These are phyloP conservation scores for Periophthalmodon schlosseri DNA, from an alignment of 2,113 vertebrate genomes.

Conservation along the genomic window DNA sequence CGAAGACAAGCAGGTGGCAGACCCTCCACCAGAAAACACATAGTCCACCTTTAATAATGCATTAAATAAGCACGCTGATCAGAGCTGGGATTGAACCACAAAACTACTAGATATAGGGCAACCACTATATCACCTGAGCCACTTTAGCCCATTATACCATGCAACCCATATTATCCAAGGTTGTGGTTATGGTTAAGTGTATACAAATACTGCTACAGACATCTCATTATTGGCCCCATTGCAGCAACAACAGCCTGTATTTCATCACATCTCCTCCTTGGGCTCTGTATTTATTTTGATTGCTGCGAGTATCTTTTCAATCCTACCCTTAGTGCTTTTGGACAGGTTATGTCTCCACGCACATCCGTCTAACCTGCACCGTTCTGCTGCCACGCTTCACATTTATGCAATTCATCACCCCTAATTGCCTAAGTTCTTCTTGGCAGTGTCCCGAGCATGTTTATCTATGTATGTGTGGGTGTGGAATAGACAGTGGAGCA, in stretches of 20 bases:
- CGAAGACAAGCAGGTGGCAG: no score
- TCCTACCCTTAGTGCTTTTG: conserved; percentile 7
- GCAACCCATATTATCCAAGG: neutral
- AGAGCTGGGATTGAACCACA: neutral
- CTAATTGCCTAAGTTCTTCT: conserved; percentile 60
- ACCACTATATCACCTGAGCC: neutral
- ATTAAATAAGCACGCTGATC: neutral
- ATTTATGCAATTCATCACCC: conserved; percentile 45
- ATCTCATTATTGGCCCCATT: conserved; percentile 29
- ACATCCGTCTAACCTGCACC: conserved; percentile 15
- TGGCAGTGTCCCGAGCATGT: conserved; percentile 50
- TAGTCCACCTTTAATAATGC: neutral
- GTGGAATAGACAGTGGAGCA: conserved; percentile 31
- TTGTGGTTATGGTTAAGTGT: neutral
- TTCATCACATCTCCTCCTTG: conserved; percentile 30
- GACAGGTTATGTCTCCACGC: conserved; percentile 1
- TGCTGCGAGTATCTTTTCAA: conserved; percentile 23
- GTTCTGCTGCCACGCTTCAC: conserved; percentile 24
- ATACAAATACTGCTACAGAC: neutral
- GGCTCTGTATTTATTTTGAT: conserved; percentile 12
- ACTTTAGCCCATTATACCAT: neutral
- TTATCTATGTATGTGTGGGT: conserved; percentile 37
- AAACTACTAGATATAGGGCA: neutral
- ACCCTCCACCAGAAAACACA: neutral
- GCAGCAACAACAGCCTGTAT: conserved; percentile 31